Evolutionary conservation across 1,140 invertebrate genomes (phyloP).

Genomic region (Anagrus nilaparvatae): DNA sequence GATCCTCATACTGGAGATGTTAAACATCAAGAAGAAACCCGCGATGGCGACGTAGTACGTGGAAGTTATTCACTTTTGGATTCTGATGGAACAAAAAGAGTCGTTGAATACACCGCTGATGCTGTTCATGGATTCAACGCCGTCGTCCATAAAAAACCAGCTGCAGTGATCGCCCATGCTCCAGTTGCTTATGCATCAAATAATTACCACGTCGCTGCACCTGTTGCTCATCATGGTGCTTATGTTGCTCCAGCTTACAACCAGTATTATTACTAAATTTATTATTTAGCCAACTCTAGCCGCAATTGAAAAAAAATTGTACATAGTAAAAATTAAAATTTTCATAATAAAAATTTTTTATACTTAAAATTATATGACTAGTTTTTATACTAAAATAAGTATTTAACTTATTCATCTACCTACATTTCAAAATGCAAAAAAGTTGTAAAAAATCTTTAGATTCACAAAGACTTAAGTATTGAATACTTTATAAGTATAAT

Average conservation of each 20-base stretch:
- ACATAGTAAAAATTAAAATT: too few species aligned
- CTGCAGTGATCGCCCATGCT: conserved; percentile 19
- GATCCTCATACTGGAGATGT: conserved; percentile 29
- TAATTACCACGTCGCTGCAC: background rate
- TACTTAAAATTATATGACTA: too few species aligned
- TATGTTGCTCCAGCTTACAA: background rate
- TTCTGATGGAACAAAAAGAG: conserved; percentile 23
- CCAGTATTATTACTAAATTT: background rate
- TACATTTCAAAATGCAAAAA: too few species aligned
- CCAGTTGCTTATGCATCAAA: conserved; percentile 17
- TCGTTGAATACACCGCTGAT: conserved; percentile 33
- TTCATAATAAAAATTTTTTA: too few species aligned
- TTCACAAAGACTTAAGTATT: too few species aligned
- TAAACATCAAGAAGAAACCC: conserved; percentile 20
- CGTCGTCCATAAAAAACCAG: conserved; percentile 16
- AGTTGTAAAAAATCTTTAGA: too few species aligned
- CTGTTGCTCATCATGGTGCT: background rate
- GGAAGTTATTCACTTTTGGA: conserved; percentile 24
- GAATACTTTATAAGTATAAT: too few species aligned
- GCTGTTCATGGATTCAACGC: conserved; percentile 32
- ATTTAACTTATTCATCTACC: too few species aligned
- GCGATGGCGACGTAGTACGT: conserved; percentile 18
- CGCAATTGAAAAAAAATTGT: too few species aligned
- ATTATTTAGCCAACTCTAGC: conserved; percentile 23
- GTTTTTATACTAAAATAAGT: too few species aligned